Evolutionary conservation across 2,797 vertebrate genomes (phyloP).

Genomic region (Sebastolobus alascanus): DNA sequence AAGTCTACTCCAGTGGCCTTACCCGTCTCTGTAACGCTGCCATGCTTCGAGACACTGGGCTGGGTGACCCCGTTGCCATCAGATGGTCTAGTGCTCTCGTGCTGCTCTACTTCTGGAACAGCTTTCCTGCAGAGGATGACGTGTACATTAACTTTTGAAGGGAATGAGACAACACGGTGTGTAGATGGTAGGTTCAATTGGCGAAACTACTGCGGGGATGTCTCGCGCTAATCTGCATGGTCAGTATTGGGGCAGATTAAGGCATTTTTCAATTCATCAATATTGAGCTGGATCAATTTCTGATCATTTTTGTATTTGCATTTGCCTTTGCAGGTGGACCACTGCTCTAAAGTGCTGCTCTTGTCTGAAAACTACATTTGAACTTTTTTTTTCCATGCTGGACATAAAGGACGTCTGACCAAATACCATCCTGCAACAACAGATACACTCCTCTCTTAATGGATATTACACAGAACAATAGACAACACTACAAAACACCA

Average conservation of each 20-base stretch:
- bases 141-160: not conserved
- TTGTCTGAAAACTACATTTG: not conserved
- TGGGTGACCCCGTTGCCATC: slow-evolving; percentile 7
- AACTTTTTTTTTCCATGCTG: not conserved
- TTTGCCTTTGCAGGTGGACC: not conserved
- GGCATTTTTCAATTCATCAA: not conserved
- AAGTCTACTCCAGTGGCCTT: slow-evolving; percentile 4
- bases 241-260: not conserved
- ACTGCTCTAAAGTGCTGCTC: not conserved
- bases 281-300: not conserved
- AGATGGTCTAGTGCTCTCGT: not conserved
- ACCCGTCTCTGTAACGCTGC: slow-evolving; percentile 41
- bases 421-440: not conserved
- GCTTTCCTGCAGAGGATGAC: slow-evolving; percentile 45
- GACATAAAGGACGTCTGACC: not conserved
- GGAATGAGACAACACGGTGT: not conserved
- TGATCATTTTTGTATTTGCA: not conserved
- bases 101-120: slow-evolving; percentile 17
- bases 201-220: not conserved
- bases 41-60: slow-evolving; percentile 1
- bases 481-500: not conserved
- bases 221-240: not conserved
- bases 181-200: not conserved
- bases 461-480: not conserved
- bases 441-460: not conserved